These are phyloP conservation scores for Hololepta plana DNA, from an alignment of 2,888 invertebrate species.

Conservation along the genomic window DNA sequence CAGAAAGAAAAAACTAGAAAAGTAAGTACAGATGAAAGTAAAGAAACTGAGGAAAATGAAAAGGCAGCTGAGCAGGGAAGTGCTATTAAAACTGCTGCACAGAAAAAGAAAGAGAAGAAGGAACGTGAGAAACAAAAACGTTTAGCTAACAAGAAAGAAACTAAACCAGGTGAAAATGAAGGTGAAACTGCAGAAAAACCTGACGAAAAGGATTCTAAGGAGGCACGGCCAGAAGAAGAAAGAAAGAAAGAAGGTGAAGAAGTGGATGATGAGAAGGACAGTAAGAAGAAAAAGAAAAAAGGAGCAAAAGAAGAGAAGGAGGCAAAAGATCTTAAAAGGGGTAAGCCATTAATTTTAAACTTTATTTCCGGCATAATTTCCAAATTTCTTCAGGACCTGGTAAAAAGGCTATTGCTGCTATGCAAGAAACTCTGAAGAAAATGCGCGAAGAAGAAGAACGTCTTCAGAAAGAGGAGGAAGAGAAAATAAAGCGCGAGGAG, in stretches of 20 bases:
- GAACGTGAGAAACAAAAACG: conserved; percentile 46
- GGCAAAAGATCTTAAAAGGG: conserved; percentile 36
- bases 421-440: conserved; percentile 82
- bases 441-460: conserved; percentile 80
- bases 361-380: conserved; percentile 4
- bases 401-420: conserved; percentile 72
- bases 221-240: conserved; percentile 4
- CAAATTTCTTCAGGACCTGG: conserved; percentile 40
- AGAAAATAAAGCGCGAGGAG: conserved; percentile 53
- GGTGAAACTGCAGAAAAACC: conserved; percentile 6
- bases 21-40: conserved; percentile 8
- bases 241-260: conserved; percentile 17
- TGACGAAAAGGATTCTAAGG: conserved; percentile 7
- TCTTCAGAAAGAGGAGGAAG: conserved; percentile 56
- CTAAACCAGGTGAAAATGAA: conserved; percentile 8
- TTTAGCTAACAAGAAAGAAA: conserved; percentile 15
- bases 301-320: conserved; percentile 33
- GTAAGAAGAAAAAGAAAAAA: conserved; percentile 30
- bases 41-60: conserved; percentile 25
- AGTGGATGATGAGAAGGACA: conserved; percentile 19
- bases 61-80: conserved; percentile 22
- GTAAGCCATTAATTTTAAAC: no score
- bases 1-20: conserved; percentile 20
- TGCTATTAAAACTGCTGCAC: conserved; percentile 63
- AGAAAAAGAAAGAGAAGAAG: conserved; percentile 81